Percentiles rank a stretch among this genome's conserved stretches.
These are phyloP conservation scores for Crenichthys baileyi DNA, from an alignment of 2,797 vertebrate genomes.

Conservation along the genomic window DNA sequence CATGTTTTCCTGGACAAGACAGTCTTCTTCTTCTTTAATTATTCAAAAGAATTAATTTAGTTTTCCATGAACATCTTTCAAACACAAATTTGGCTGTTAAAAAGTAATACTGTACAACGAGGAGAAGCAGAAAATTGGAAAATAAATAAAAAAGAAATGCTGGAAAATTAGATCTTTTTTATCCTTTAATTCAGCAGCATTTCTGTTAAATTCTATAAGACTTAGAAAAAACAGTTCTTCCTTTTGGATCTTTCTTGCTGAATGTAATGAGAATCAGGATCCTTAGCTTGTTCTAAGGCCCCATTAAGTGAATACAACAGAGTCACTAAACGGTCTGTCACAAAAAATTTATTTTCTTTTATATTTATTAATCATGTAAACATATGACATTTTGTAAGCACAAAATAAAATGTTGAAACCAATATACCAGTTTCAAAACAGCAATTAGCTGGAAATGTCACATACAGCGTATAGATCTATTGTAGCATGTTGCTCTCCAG, in stretches of 20 bases:
- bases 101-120: neutral
- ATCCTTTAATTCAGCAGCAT: neutral
- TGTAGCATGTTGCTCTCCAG: too few relatives aligned
- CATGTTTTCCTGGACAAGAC: neutral
- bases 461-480: too few relatives aligned
- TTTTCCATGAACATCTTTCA: neutral
- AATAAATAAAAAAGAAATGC: neutral
- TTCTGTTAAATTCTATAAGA: neutral
- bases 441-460: neutral
- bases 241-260: neutral
- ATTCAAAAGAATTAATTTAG: neutral
- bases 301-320: neutral
- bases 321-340: neutral
- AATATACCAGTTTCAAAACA: neutral
- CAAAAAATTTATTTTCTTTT: neutral
- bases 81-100: neutral
- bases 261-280: neutral
- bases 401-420: neutral
- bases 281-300: neutral
- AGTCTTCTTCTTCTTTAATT: neutral
- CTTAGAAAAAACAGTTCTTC: neutral
- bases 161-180: neutral
- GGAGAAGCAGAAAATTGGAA: neutral
- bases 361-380: too few relatives aligned
- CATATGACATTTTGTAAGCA: neutral